phyloP scores from a whole-genome alignment of 2,113 vertebrate genomes.

The Psammodynastes pulverulentus region DNA sequence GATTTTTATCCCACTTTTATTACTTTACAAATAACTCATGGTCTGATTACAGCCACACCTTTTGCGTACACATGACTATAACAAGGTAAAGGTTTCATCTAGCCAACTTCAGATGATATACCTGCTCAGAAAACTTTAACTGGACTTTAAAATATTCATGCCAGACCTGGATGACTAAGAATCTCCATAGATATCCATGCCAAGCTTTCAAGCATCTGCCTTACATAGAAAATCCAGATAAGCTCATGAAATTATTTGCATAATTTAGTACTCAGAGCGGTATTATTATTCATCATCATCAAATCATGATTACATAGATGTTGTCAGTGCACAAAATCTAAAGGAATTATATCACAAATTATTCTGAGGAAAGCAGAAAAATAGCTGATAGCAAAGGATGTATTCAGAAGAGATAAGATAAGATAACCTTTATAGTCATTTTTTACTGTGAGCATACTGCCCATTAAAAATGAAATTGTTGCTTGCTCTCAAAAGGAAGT shows the following conservation, averaged over 20 bases:
- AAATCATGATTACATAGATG: not conserved
- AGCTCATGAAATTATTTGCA: not conserved
- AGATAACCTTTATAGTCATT: too few relatives aligned
- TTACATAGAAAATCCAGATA: not conserved
- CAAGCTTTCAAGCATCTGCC: not conserved
- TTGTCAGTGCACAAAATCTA: not conserved
- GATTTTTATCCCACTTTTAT: not conserved
- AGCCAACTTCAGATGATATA: not conserved
- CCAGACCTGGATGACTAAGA: not conserved
- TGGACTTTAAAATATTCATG: not conserved
- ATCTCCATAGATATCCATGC: not conserved
- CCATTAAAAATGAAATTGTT: too few relatives aligned
- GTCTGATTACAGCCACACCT: not conserved
- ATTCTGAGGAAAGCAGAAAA: conserved; percentile 28
- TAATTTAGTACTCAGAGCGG: not conserved
- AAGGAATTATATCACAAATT: conserved; percentile 35
- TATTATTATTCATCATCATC: not conserved
- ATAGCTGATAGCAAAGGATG: conserved; percentile 15
- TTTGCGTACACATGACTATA: not conserved
- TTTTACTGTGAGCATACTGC: too few relatives aligned
- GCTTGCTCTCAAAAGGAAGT: too few relatives aligned
- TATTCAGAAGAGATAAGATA: not conserved
- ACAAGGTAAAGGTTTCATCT: not conserved
- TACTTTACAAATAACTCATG: not conserved
- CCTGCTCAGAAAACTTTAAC: not conserved